These are phyloP conservation scores for Drosophila villosipedis DNA, from an alignment of 2,888 invertebrate genomes.

Conservation along the genomic window DNA sequence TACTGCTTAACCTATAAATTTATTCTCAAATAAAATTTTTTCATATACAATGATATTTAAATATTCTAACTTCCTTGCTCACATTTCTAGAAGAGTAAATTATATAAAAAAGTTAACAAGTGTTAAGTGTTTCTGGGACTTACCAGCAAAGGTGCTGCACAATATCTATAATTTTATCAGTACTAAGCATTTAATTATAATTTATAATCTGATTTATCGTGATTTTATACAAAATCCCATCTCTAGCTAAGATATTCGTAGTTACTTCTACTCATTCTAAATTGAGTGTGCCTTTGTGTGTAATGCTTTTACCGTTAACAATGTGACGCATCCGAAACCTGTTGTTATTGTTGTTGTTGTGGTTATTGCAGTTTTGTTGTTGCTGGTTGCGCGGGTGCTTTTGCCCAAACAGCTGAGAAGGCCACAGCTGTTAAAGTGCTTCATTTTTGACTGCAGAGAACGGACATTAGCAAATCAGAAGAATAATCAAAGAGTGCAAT, in stretches of 20 bases:
- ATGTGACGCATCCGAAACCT: constrained; percentile 48
- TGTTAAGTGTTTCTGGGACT: not conserved
- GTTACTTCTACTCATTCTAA: constrained; percentile 1
- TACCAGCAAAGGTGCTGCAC: not conserved
- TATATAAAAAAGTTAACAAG: not conserved
- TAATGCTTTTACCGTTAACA: constrained; percentile 36
- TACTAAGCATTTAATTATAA: not conserved
- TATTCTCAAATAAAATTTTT: not conserved
- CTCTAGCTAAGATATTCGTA: constrained; percentile 22
- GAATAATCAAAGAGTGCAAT: constrained; percentile 41
- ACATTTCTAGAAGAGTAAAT: not conserved
- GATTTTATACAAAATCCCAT: constrained; percentile 10
- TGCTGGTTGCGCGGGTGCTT: constrained; percentile 12
- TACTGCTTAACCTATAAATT: not conserved
- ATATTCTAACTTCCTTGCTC: not conserved
- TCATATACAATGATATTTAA: not conserved
- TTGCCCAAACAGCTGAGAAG: constrained; percentile 51
- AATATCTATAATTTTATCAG: not conserved
- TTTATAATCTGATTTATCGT: not conserved
- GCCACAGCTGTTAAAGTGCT: constrained; percentile 33
- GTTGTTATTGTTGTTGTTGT: constrained; percentile 7
- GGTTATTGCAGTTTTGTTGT: constrained; percentile 9
- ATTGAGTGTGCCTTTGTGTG: constrained; percentile 37
- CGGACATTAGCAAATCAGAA: constrained; percentile 34
- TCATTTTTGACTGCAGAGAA: constrained; percentile 15